Evolutionary conservation across 2,888 invertebrate genomes (phyloP).

Genomic region (Phlogophora meticulosa): DNA sequence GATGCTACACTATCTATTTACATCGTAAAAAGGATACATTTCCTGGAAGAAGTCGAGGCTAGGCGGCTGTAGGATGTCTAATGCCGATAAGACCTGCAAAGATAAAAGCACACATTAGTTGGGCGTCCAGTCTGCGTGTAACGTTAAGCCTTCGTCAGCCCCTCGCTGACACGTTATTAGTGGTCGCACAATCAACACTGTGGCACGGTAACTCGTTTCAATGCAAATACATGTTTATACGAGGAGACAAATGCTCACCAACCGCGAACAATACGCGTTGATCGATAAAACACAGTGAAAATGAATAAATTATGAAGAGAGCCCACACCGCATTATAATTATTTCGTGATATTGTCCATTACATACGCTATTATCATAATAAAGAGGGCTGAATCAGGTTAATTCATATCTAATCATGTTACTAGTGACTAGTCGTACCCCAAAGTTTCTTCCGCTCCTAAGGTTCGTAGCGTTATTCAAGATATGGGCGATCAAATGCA

Average conservation of each 20-base stretch:
- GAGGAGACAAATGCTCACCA: constrained; percentile 69
- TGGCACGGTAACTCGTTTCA: constrained; percentile 69
- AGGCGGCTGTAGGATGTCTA: constrained; percentile 99
- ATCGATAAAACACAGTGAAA: constrained; percentile 83
- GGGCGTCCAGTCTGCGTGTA: constrained; percentile 22
- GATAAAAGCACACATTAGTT: constrained; percentile 69
- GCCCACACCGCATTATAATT: constrained; percentile 76
- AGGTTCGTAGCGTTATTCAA: too few relatives aligned
- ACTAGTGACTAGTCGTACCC: too few relatives aligned
- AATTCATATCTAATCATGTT: constrained; percentile 59
- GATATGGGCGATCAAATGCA: too few relatives aligned
- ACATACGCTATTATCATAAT: constrained; percentile 68
- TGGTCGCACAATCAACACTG: constrained; percentile 66
- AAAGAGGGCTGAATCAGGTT: constrained; percentile 60
- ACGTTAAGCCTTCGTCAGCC: constrained; percentile 52
- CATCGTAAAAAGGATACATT: constrained; percentile 97
- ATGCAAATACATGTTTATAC: constrained; percentile 77
- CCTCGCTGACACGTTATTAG: constrained; percentile 67
- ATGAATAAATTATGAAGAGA: constrained; percentile 81
- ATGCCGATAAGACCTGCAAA: constrained; percentile 98
- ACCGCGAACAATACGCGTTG: constrained; percentile 77
- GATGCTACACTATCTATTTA: constrained; percentile 55
- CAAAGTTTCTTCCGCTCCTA: too few relatives aligned
- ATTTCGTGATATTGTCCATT: constrained; percentile 75
- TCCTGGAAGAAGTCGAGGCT: constrained; percentile 99